Conservation (phyloP, 2,888 invertebrate genomes). For the Alentia gelatinosa region DNA sequence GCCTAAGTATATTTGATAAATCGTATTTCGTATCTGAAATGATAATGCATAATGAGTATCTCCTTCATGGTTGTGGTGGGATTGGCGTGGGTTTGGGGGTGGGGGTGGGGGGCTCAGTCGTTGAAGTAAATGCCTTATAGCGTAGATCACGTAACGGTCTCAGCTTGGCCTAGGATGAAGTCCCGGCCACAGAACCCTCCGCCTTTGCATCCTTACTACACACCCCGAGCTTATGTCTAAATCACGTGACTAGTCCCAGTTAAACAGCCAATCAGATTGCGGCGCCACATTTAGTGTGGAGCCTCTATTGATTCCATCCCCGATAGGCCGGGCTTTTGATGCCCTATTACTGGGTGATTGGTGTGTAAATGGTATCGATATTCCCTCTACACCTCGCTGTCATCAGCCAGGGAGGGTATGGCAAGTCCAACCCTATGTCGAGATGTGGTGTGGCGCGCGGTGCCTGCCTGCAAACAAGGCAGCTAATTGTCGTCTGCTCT, state of each 20-base stretch:
- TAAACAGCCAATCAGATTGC: conserved; percentile 52
- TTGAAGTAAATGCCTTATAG: too few relatives aligned
- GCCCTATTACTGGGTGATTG: conserved; percentile 29
- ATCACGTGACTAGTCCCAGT: neutral
- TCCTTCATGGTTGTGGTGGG: too few relatives aligned
- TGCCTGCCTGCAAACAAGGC: neutral
- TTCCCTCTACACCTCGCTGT: neutral
- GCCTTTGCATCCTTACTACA: neutral
- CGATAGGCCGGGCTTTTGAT: neutral
- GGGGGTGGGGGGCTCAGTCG: too few relatives aligned
- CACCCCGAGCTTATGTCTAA: neutral
- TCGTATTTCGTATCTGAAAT: too few relatives aligned
- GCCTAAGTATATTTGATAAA: too few relatives aligned
- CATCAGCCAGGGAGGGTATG: neutral
- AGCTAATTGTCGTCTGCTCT: neutral
- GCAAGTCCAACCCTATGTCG: neutral
- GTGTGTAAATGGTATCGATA: conserved; percentile 45
- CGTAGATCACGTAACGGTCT: too few relatives aligned
- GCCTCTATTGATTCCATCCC: neutral
- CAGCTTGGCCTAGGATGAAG: too few relatives aligned
- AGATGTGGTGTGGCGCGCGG: neutral
- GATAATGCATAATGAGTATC: too few relatives aligned
- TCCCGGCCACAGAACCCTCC: neutral
- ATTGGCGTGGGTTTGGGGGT: too few relatives aligned
- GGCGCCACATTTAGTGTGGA: conserved; percentile 1